Evolutionary conservation across 2,113 vertebrate species (phyloP).

Genomic region (Brachypteracias leptosomus): DNA sequence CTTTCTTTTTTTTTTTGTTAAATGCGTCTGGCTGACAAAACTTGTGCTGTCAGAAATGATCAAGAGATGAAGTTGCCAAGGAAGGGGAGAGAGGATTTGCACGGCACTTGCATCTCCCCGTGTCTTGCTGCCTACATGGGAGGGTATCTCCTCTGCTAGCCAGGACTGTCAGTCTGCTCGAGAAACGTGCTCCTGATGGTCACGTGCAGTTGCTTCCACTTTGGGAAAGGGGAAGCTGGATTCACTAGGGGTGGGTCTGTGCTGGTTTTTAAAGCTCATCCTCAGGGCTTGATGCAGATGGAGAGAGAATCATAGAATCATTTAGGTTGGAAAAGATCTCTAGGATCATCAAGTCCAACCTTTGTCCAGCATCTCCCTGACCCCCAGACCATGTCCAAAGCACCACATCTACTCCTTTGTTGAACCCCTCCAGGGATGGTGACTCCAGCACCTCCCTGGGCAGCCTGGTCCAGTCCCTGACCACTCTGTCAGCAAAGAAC

Average conservation of each 20-base stretch:
- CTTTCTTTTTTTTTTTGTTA: not conserved
- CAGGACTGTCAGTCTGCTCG: not conserved
- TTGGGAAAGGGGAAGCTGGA: not conserved
- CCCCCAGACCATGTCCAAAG: no score
- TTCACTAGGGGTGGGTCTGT: no score
- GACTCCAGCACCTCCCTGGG: no score
- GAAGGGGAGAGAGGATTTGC: not conserved
- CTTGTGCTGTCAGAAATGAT: conserved; percentile 13
- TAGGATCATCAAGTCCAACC: no score
- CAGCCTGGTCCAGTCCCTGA: no score
- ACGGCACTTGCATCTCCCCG: not conserved
- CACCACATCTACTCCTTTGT: no score
- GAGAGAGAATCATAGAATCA: no score
- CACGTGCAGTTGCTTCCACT: accelerated
- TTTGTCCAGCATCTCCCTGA: no score
- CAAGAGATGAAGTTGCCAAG: not conserved
- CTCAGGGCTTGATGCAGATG: not conserved
- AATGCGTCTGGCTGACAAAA: conserved; percentile 11
- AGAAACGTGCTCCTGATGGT: not conserved
- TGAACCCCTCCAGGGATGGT: no score
- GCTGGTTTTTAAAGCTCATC: not conserved
- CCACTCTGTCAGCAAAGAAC: no score
- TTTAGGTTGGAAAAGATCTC: no score
- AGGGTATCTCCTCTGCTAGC: not conserved
- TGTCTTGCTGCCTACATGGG: not conserved